Evolutionary conservation across 2,888 invertebrate genomes (phyloP).

Genomic region (Yponomeuta sedellus): DNA sequence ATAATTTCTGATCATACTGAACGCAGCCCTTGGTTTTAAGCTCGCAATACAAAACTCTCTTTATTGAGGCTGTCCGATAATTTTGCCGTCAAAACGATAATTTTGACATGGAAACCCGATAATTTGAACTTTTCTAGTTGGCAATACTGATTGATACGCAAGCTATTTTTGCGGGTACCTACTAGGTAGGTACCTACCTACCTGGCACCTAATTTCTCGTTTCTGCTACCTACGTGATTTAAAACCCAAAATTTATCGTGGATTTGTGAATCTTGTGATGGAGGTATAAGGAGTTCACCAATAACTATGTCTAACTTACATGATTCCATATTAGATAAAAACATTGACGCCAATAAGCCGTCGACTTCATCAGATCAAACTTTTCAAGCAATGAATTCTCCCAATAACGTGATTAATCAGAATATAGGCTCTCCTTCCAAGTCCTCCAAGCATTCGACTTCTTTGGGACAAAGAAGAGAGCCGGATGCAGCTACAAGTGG

Average conservation of each 20-base stretch:
- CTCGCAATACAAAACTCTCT: too few species aligned
- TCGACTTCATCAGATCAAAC: slow-evolving; percentile 36
- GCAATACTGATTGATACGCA: neutral
- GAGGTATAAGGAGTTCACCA: slow-evolving; percentile 7
- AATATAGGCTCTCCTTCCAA: slow-evolving; percentile 12
- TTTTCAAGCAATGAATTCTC: slow-evolving; percentile 34
- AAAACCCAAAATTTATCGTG: slow-evolving; percentile 2
- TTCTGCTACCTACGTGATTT: slow-evolving; percentile 11
- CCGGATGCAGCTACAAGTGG: neutral
- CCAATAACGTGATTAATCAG: slow-evolving; percentile 29
- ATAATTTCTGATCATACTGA: too few species aligned
- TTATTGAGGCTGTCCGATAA: too few species aligned
- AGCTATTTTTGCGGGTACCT: slow-evolving; percentile 4
- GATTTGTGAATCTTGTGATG: neutral
- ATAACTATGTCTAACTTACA: slow-evolving; percentile 37
- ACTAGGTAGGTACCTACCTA: too few species aligned
- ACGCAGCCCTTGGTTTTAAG: too few species aligned
- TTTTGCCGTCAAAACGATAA: too few species aligned
- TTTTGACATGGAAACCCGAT: too few species aligned
- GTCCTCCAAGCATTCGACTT: slow-evolving; percentile 25
- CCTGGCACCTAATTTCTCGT: slow-evolving; percentile 12
- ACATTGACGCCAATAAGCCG: slow-evolving; percentile 33
- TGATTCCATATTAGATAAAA: slow-evolving; percentile 36
- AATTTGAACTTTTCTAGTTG: too few species aligned
- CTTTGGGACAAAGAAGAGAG: slow-evolving; percentile 19